Conservation (phyloP, 2,888 invertebrate species). For the Dryocosmus kuriphilus region DNA sequence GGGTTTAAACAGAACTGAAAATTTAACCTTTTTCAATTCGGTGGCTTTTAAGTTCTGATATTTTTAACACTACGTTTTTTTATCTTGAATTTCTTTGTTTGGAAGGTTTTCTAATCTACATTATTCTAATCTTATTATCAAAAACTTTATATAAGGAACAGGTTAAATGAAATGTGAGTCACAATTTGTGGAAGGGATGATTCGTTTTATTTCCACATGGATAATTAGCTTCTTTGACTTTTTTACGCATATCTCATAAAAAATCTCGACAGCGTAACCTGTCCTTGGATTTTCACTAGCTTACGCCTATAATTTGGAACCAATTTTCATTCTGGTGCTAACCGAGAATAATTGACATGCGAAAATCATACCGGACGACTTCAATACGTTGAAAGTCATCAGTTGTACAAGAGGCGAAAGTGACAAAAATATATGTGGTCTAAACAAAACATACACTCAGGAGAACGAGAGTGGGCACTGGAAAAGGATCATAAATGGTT, state of each 20-base stretch:
- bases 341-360: slow-evolving; percentile 58
- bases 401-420: slow-evolving; percentile 64
- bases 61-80: too few species aligned
- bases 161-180: neutral
- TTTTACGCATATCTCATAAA: neutral
- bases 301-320: slow-evolving; percentile 50
- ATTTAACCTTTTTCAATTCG: too few species aligned
- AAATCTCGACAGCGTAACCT: slow-evolving; percentile 21
- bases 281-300: slow-evolving; percentile 59
- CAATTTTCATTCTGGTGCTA: slow-evolving; percentile 60
- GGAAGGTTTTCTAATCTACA: too few species aligned
- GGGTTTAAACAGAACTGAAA: too few species aligned
- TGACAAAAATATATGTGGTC: slow-evolving; percentile 49
- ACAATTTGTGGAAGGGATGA: neutral
- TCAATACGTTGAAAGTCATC: slow-evolving; percentile 55
- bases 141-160: too few species aligned
- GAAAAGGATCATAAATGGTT: neutral
- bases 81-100: too few species aligned
- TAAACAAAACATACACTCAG: neutral
- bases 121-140: too few species aligned
- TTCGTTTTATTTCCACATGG: neutral
- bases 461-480: neutral
- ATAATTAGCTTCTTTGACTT: neutral
- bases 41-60: too few species aligned
- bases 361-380: slow-evolving; percentile 55